Evolutionary conservation across 2,797 vertebrate species (phyloP).

Genomic region (Pteronotus mesoamericanus): DNA sequence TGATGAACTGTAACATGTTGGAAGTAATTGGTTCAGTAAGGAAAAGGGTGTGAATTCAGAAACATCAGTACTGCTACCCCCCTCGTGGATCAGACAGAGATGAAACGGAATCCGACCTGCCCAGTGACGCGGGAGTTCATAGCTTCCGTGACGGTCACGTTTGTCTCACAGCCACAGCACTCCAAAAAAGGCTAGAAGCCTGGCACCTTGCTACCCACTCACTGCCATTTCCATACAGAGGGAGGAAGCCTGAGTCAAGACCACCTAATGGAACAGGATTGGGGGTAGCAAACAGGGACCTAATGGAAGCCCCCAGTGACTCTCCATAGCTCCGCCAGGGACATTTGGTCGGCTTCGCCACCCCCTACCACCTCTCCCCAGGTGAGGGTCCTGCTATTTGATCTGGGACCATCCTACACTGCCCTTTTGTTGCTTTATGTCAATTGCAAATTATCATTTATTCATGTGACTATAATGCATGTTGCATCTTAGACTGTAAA

Average conservation of each 20-base stretch:
- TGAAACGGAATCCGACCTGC: neutral
- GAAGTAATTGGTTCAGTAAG: conserved; percentile 65
- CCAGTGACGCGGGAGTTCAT: neutral
- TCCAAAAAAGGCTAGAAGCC: neutral
- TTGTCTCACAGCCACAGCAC: neutral
- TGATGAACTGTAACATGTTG: conserved; percentile 65
- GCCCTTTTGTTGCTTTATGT: neutral
- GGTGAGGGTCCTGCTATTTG: neutral
- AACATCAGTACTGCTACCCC: conserved; percentile 56
- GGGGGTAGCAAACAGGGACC: neutral
- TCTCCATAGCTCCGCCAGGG: neutral
- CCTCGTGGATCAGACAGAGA: conserved; percentile 50
- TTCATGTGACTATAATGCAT: neutral
- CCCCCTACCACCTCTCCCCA: neutral
- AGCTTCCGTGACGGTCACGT: neutral
- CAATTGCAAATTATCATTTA: neutral
- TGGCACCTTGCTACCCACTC: neutral
- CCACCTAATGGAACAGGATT: neutral
- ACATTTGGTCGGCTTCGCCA: neutral
- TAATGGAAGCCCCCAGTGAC: neutral
- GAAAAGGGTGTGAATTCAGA: conserved; percentile 65
- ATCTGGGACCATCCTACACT: neutral
- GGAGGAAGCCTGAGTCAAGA: neutral
- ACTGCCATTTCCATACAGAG: neutral
- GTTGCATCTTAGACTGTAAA: neutral